phyloP scores from a whole-genome alignment of 1,140 invertebrate species.

The Conus betulinus region DNA sequence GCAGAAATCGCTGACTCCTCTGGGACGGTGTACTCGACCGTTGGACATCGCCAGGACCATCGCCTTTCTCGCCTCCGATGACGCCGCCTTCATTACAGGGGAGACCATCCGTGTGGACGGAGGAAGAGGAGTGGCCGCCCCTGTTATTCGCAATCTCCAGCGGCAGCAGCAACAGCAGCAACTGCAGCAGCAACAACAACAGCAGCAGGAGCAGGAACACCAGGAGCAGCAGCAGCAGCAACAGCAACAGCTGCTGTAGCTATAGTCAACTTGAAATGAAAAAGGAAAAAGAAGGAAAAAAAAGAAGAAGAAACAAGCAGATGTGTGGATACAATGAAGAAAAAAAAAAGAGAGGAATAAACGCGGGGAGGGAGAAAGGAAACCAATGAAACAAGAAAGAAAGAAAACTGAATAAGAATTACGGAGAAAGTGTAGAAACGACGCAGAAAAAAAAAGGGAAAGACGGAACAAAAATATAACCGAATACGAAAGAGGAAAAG shows the following conservation, averaged over 20 bases:
- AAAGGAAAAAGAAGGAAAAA: too few relatives aligned
- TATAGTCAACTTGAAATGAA: not conserved
- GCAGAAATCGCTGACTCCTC: not conserved
- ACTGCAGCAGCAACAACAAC: too few relatives aligned
- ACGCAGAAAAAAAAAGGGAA: too few relatives aligned
- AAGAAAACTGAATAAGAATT: not conserved
- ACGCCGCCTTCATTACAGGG: slow-evolving; percentile 24
- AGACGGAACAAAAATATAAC: too few relatives aligned
- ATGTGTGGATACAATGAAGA: too few relatives aligned
- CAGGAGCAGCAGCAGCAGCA: too few relatives aligned
- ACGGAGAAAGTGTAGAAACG: not conserved
- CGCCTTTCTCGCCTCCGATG: slow-evolving; percentile 29
- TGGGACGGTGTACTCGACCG: slow-evolving; percentile 1
- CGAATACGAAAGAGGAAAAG: too few relatives aligned
- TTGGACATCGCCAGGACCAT: slow-evolving; percentile 12
- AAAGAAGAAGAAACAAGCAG: too few relatives aligned
- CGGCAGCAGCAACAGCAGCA: too few relatives aligned
- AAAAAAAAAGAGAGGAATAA: too few relatives aligned
- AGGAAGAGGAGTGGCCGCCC: slow-evolving; percentile 3
- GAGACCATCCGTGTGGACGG: slow-evolving; percentile 31
- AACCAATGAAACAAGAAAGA: not conserved
- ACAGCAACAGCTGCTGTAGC: not conserved
- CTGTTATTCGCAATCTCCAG: not conserved
- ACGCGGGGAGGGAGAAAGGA: not conserved
- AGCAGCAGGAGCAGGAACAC: too few relatives aligned